Base-by-base conservation (phyloP, 92 coral and sea anemone genomes). In the Porites lobata region DNA sequence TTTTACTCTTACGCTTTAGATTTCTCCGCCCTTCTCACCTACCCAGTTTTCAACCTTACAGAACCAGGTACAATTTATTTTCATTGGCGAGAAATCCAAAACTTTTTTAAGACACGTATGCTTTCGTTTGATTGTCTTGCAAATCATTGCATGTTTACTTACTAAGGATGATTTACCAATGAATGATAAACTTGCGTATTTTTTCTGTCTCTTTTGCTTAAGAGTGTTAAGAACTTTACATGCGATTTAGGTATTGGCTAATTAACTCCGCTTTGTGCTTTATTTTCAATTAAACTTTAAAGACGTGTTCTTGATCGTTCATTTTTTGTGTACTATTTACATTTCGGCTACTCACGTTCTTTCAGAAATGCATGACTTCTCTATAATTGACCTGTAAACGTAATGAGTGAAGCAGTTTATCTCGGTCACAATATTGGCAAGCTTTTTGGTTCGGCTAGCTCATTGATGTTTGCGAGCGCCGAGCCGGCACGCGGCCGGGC, bases 51-150 rank as follows among this genome's bases (percentile, higher is more conserved):
- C 32, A 29, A 29, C 32, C 32, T 29, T 29, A 29, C 32, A 29
- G 32, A 29, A 29, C 32, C 32, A 29, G 61, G 61, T 56, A 8
- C 3, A 56, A 56, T 56, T 56, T 10, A 9, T 14, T 56, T 56
- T 56, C 15, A 10, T 0, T 56, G 8, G 11, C 8, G 11, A 14
- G 61, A 56, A 10, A 56, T 56, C 61, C 11, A 56, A 10, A 56
- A 63, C 84, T 29, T 65, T 20, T 10, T 1, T 43, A 7, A 21
- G 84, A 64, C 84, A 79, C 84, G 84, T 79, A 79, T 43, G 59
- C 73, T 7, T 62, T 12, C 50, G 59, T 78, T 77, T 79, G 47
- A 38, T 38, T 4, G 52, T 56, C 22, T 10, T 53, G 85, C 85
- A 26, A 22, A 80, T 29, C 17, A 52, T 65, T 68, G 47, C 68